A percentile compares a stretch with the other conserved stretches of the same genome.
Evolutionary conservation across 2,888 invertebrate genomes (phyloP).

Genomic region (Nomada ferruginata): DNA sequence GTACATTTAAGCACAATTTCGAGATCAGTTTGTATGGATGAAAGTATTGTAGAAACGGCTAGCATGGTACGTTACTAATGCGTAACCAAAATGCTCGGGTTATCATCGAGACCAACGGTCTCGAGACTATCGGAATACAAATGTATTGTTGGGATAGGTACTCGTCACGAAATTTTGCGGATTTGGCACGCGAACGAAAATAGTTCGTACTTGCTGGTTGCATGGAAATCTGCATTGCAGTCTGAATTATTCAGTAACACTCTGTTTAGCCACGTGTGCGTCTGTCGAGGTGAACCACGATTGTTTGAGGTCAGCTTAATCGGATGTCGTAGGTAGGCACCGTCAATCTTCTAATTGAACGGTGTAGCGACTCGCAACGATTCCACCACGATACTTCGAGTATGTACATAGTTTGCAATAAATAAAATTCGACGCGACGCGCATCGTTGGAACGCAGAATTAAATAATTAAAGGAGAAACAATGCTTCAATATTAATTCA

Average conservation of each 20-base stretch:
- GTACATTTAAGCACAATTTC: not conserved
- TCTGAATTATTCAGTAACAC: constrained; percentile 63
- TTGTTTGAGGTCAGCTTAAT: constrained; percentile 64
- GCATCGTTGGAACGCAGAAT: not conserved
- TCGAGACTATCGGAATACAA: not conserved
- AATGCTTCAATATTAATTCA: too few species aligned
- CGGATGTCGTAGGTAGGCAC: constrained; percentile 48
- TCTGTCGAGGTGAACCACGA: constrained; percentile 46
- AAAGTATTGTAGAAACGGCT: not conserved
- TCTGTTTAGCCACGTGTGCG: constrained; percentile 46
- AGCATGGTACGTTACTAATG: not conserved
- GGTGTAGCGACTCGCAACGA: constrained; percentile 15
- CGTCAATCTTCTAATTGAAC: constrained; percentile 59
- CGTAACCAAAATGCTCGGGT: not conserved
- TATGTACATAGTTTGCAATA: not conserved
- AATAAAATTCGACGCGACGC: not conserved
- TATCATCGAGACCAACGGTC: constrained; percentile 18
- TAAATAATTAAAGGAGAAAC: not conserved
- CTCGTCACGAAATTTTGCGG: constrained; percentile 31
- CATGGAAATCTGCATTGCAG: constrained; percentile 80
- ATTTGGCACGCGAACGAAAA: constrained; percentile 66
- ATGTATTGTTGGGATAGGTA: constrained; percentile 22
- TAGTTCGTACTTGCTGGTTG: constrained; percentile 32
- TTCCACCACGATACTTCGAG: constrained; percentile 12
- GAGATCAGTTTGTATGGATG: too few species aligned